Evolutionary conservation across 2,888 invertebrate genomes (phyloP).

Genomic region (Dendrolimus pini): DNA sequence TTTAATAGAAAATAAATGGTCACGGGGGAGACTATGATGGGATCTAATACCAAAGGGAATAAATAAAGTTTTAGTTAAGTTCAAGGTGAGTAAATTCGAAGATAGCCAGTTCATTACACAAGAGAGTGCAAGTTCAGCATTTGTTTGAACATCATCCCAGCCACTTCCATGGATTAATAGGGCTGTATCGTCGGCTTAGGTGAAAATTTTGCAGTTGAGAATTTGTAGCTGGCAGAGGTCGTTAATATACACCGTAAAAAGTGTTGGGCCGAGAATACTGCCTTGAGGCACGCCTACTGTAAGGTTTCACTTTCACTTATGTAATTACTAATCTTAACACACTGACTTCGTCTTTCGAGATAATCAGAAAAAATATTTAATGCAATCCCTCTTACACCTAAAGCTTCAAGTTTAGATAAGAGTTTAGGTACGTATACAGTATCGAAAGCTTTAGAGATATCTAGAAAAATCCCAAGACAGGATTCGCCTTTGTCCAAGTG

Average conservation of each 20-base stretch:
- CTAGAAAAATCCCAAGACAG: not conserved
- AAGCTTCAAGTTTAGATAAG: not conserved
- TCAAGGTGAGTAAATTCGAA: constrained; percentile 9
- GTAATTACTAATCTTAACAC: not conserved
- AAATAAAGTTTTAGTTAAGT: constrained; percentile 9
- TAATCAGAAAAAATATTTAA: not conserved
- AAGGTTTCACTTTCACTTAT: not conserved
- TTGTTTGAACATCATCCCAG: constrained; percentile 3
- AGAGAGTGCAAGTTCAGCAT: constrained; percentile 5
- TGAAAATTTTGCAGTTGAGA: constrained; percentile 4
- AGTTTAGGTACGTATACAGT: not conserved
- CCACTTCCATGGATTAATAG: constrained; percentile 5
- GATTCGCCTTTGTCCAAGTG: not conserved
- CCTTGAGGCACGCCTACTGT: not conserved
- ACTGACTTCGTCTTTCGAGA: not conserved
- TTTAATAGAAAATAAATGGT: not conserved
- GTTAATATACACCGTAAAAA: constrained; percentile 7
- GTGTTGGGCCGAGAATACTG: constrained; percentile 2
- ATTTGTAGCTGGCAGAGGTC: constrained; percentile 5
- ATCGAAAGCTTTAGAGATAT: constrained; percentile 1
- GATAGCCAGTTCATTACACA: constrained; percentile 4
- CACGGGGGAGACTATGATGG: too few relatives aligned
- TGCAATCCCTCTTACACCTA: not conserved
- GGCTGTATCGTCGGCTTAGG: constrained; percentile 14
- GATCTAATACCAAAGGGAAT: constrained; percentile 4